Conservation (phyloP, 2,113 vertebrate genomes). For the Piprites chloris region DNA sequence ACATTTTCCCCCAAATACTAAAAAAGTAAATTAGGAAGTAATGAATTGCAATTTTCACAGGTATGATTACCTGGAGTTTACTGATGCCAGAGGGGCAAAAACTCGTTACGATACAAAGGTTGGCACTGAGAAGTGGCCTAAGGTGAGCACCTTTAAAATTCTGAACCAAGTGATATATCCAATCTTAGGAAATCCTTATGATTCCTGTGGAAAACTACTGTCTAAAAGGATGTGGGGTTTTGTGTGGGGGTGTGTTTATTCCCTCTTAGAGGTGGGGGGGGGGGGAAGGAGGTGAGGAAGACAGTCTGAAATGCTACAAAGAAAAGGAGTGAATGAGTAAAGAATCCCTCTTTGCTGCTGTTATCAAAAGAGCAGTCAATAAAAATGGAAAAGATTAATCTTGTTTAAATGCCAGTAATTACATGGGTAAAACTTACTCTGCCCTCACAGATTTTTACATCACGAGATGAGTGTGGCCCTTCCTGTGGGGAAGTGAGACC, state of each 20-base stretch:
- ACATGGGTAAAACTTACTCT: not conserved
- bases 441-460: not conserved
- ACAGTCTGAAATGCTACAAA: not conserved
- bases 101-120: slow-evolving; percentile 96
- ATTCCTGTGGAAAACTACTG: not conserved
- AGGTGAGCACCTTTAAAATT: slow-evolving; percentile 76
- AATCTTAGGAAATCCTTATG: not conserved
- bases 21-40: not conserved
- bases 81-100: slow-evolving; percentile 92
- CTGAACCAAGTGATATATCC: not conserved
- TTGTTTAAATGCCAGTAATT: not conserved
- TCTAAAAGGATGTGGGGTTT: not conserved
- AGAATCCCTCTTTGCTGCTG: not conserved
- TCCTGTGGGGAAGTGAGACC: not conserved
- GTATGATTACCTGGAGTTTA: slow-evolving; percentile 98
- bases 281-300: not conserved
- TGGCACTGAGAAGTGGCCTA: slow-evolving; percentile 96
- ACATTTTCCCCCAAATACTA: not conserved
- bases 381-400: not conserved
- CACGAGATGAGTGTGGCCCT: not conserved
- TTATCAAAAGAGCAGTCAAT: not conserved
- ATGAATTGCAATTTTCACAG: slow-evolving; percentile 71
- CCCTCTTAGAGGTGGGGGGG: not conserved
- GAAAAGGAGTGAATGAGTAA: not conserved
- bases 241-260: not conserved